Conservation (phyloP, 2,113 vertebrate genomes). For the Zeus faber region DNA sequence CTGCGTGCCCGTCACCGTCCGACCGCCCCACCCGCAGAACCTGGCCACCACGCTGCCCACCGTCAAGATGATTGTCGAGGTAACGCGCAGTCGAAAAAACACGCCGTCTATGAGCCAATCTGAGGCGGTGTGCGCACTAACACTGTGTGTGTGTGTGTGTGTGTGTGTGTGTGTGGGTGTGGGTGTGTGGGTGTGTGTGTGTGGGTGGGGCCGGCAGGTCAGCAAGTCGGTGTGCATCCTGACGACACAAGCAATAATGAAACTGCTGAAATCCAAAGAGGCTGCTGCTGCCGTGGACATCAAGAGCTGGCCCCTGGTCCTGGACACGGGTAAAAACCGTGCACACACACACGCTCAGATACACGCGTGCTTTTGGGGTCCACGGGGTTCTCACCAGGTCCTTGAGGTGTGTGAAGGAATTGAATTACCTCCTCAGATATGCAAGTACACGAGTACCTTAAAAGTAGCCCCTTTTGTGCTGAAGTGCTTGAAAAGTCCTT, state of each 20-base stretch:
- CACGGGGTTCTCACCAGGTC: too few relatives aligned
- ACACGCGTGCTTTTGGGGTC: too few relatives aligned
- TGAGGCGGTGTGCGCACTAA: background rate
- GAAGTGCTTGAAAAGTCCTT: too few relatives aligned
- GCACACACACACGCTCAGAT: background rate
- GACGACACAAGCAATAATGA: conserved; percentile 93
- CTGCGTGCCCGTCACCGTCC: conserved; percentile 88
- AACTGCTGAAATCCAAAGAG: conserved; percentile 93
- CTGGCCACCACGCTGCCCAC: conserved; percentile 91
- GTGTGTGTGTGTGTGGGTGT: conserved; percentile 3
- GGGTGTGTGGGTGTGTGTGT: background rate
- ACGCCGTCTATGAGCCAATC: background rate
- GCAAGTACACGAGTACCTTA: too few relatives aligned
- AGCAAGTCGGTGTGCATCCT: conserved; percentile 94
- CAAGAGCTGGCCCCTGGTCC: conserved; percentile 90
- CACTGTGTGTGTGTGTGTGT: conserved; percentile 3
- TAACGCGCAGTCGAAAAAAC: too few relatives aligned
- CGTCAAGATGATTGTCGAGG: conserved; percentile 98
- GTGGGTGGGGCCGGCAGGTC: conserved; percentile 77
- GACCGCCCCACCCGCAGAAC: conserved; percentile 93
- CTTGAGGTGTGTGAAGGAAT: too few relatives aligned
- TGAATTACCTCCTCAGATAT: too few relatives aligned
- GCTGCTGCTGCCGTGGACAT: conserved; percentile 88
- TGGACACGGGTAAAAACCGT: conserved; percentile 84
- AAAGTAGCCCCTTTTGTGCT: too few relatives aligned